Percentiles rank a stretch among this genome's conserved stretches.
phyloP scores from a whole-genome alignment of 2,113 vertebrate genomes.

The Agapornis roseicollis region DNA sequence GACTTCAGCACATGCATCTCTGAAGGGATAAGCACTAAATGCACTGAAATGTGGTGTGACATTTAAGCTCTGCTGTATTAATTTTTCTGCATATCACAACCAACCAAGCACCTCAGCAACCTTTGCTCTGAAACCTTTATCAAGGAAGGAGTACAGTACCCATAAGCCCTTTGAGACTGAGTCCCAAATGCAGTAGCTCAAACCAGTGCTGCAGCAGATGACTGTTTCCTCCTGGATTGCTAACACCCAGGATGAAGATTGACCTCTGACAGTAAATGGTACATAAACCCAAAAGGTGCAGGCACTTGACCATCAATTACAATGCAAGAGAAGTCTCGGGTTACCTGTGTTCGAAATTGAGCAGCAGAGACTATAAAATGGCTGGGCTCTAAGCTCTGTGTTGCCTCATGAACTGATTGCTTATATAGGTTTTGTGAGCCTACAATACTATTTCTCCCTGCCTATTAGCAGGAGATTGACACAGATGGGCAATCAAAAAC shows the following conservation, averaged over 20 bases:
- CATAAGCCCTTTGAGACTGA: not conserved
- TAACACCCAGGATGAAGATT: not conserved
- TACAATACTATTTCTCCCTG: not conserved
- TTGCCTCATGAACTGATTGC: not conserved
- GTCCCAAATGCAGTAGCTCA: not conserved
- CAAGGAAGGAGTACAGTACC: not conserved
- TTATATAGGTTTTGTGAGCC: not conserved
- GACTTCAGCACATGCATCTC: not conserved
- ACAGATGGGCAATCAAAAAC: not conserved
- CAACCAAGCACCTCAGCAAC: not conserved
- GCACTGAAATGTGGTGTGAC: not conserved
- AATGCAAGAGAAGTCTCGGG: not conserved
- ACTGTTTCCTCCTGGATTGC: not conserved
- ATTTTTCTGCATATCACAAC: not conserved
- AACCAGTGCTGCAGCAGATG: not conserved
- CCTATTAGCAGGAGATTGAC: not conserved
- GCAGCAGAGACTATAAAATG: not conserved
- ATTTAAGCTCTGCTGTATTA: not conserved
- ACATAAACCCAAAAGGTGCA: not conserved
- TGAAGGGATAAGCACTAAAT: not conserved
- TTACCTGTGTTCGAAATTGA: not conserved
- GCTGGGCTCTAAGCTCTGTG: not conserved
- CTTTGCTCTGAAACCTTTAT: not conserved
- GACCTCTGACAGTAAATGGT: not conserved
- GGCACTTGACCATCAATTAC: not conserved